Percentiles rank a stretch among this genome's conserved stretches.
These are phyloP conservation scores for Nasonia vitripennis DNA, from an alignment of 1,140 invertebrate species.

Conservation along the genomic window DNA sequence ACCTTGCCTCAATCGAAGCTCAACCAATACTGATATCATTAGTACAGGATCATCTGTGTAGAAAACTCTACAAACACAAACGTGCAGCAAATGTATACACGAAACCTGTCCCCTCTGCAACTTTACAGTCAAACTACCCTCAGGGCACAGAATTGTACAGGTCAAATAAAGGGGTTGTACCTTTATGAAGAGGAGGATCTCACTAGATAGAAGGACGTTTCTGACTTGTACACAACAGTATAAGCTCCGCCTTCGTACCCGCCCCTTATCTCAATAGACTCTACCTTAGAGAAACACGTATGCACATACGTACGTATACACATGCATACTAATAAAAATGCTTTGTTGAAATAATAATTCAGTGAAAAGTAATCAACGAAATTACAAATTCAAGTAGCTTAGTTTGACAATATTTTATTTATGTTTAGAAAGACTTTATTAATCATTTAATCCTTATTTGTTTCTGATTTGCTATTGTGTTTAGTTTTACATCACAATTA, in stretches of 20 bases:
- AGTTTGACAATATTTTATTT: no score
- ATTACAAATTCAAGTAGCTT: no score
- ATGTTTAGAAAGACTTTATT: no score
- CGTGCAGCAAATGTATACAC: slow-evolving; percentile 15
- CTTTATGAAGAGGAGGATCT: slow-evolving; percentile 41
- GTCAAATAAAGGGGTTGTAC: slow-evolving; percentile 39
- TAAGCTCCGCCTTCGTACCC: slow-evolving; percentile 41
- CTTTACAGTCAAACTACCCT: slow-evolving; percentile 29
- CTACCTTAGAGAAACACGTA: not conserved
- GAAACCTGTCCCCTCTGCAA: slow-evolving; percentile 27
- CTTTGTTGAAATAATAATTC: no score
- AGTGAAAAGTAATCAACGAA: no score
- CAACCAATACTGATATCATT: slow-evolving; percentile 39
- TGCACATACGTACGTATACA: no score
- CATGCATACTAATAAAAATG: no score
- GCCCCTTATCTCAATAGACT: slow-evolving; percentile 15
- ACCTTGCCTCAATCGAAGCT: slow-evolving; percentile 25
- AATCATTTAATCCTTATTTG: no score
- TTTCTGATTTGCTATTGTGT: no score
- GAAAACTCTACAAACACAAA: slow-evolving; percentile 34
- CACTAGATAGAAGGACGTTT: slow-evolving; percentile 31
- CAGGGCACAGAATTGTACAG: slow-evolving; percentile 10
- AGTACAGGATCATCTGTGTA: not conserved
- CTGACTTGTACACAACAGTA: slow-evolving; percentile 15
- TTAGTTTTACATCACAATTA: no score